These are phyloP conservation scores for Orchesella cincta DNA, from an alignment of 1,140 invertebrate species.

Conservation along the genomic window DNA sequence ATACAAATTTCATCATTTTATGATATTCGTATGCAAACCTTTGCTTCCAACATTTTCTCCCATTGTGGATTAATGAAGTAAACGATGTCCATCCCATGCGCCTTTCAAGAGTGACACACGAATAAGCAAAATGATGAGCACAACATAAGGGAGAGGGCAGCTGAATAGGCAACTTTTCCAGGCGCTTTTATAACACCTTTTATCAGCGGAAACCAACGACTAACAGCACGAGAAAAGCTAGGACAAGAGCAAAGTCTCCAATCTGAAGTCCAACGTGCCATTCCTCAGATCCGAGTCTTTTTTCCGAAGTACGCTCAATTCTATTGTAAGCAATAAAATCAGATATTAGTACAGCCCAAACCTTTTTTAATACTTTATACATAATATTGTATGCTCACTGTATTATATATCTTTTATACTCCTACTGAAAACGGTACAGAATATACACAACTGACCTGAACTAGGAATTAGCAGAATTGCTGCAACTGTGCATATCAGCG, in stretches of 20 bases:
- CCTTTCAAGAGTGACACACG: constrained; percentile 77
- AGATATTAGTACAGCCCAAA: not conserved
- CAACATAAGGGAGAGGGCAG: constrained; percentile 81
- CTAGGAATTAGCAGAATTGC: too few species aligned
- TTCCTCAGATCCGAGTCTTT: constrained; percentile 67
- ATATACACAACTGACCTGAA: not conserved
- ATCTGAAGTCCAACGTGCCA: constrained; percentile 65
- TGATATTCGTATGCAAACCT: too few species aligned
- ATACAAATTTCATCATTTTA: too few species aligned
- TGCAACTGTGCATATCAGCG: too few species aligned
- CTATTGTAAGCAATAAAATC: too few species aligned
- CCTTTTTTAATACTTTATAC: too few species aligned
- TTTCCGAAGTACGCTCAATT: constrained; percentile 67
- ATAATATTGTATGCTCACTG: too few species aligned
- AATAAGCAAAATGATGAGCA: constrained; percentile 76
- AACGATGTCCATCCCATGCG: constrained; percentile 72
- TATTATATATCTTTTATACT: too few species aligned
- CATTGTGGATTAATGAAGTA: constrained; percentile 87
- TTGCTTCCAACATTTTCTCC: constrained; percentile 68
- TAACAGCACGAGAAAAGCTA: constrained; percentile 73
- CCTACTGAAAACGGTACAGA: too few species aligned
- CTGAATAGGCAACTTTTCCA: constrained; percentile 78
- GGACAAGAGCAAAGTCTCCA: constrained; percentile 67
- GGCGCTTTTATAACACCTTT: constrained; percentile 81
- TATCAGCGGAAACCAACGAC: constrained; percentile 76